Evolutionary conservation across 2,113 vertebrate genomes (phyloP).

Genomic region (Callipepla squamata): DNA sequence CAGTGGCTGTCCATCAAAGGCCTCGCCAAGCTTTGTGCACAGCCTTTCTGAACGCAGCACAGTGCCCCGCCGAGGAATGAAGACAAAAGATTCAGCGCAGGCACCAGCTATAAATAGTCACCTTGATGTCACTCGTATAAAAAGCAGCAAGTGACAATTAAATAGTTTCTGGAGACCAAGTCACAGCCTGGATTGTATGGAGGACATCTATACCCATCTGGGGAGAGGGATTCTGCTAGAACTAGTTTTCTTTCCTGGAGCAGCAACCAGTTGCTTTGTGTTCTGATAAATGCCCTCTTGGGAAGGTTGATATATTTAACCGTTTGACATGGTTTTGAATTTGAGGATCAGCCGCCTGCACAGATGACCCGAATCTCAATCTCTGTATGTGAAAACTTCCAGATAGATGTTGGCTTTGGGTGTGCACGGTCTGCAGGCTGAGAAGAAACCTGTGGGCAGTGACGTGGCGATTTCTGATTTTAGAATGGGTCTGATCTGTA

Average conservation of each 20-base stretch:
- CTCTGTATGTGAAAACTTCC: background rate
- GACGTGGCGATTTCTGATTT: background rate
- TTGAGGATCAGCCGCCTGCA: background rate
- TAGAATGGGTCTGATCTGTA: background rate
- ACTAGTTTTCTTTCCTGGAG: background rate
- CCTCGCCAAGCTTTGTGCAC: accelerated
- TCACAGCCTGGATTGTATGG: background rate
- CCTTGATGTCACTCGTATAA: background rate
- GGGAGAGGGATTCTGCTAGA: background rate
- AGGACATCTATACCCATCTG: background rate
- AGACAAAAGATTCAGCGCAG: background rate
- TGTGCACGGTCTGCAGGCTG: background rate
- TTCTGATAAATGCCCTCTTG: background rate
- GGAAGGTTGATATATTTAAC: background rate
- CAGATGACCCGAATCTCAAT: background rate
- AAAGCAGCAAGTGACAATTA: background rate
- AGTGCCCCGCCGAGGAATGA: accelerated
- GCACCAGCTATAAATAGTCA: background rate
- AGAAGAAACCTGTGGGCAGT: background rate
- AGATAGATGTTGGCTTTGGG: background rate
- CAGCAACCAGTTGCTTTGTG: background rate
- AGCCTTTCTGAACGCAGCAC: accelerated
- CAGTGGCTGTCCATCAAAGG: background rate
- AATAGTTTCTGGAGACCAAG: background rate
- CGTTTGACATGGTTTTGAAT: background rate